Evolutionary conservation across 1,140 invertebrate species (phyloP), one percentile per base, ranked within the genome.

Genomic region (Stenopsyche tienmushanensis): DNA sequence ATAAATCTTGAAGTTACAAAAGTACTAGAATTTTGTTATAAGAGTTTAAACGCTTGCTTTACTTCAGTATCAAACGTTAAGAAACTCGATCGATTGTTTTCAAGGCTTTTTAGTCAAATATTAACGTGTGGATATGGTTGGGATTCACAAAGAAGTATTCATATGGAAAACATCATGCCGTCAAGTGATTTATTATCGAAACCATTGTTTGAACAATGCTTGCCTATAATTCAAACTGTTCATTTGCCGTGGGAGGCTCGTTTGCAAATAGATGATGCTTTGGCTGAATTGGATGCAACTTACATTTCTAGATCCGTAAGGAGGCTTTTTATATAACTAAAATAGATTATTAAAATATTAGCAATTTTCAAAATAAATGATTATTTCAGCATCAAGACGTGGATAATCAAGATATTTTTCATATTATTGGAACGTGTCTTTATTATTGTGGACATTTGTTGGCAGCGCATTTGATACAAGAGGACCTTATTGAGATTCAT

Each of bases 231-330:
- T 29, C 82, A 84, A 71, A 78, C 78, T 49, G 76, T 91, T 39
- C 81, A 84, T n/a, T 73, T 92, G 49, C 89, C 90, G 1, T 83
- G 86, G 72, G 89, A 91, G 71, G 88, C 88, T 8, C 85, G 87
- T 72, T 81, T 90, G 67, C 87, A 91, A 75, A 84, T 92, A 55
- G 89, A 91, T 72, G 88, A 90, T 76, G 88, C 88, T 2, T 77
- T 92, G 3, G 89, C 86, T 72, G 89, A 92, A 77, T 83, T 92
- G 74, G 89, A 91, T 78, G 87, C 90, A 15, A 90, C 90, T 1
- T 62, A 52, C 26, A 60, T 60, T 26, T 47, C 57, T 29, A 44
- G 44, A 60, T 26, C 41, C 1, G 57, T 60, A 29, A 1, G 34
- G 1, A 53, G 24, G 3, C 7, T 26, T 50, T 50, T 18, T 9